phyloP scores from a whole-genome alignment of 1,140 invertebrate species.

The Lethocerus indicus region DNA sequence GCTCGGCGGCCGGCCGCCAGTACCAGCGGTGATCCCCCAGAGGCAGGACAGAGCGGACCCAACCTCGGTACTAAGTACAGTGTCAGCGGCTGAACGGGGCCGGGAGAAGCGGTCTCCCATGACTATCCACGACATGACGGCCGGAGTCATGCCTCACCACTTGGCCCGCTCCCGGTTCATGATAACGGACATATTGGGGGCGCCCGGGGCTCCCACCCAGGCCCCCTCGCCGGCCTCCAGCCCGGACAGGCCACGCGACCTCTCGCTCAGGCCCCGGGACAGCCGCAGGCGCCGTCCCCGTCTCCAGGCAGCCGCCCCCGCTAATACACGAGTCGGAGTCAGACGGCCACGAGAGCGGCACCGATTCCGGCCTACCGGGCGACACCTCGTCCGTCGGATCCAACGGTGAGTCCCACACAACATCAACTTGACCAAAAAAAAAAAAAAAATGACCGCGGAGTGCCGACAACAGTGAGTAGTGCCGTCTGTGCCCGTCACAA shows the following conservation, averaged over 20 bases:
- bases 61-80: too few relatives aligned
- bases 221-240: slow-evolving; percentile 18
- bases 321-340: slow-evolving; percentile 16
- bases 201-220: slow-evolving; percentile 13
- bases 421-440: too few relatives aligned
- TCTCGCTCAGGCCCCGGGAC: slow-evolving; percentile 17
- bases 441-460: too few relatives aligned
- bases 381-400: slow-evolving; percentile 23
- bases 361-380: slow-evolving; percentile 21
- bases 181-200: slow-evolving; percentile 24
- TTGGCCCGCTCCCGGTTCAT: slow-evolving; percentile 21
- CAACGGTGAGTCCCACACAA: slow-evolving; percentile 22
- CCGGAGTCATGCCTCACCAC: slow-evolving; percentile 16
- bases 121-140: slow-evolving; percentile 18
- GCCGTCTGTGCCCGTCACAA: too few relatives aligned
- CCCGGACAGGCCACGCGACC: slow-evolving; percentile 18
- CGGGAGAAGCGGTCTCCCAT: slow-evolving; percentile 10
- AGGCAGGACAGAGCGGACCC: too few relatives aligned
- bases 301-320: slow-evolving; percentile 11
- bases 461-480: too few relatives aligned
- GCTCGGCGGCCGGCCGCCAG: too few relatives aligned
- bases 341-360: slow-evolving; percentile 22
- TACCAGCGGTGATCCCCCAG: too few relatives aligned
- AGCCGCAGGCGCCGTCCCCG: slow-evolving; percentile 5
- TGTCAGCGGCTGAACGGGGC: too few relatives aligned